Base-by-base conservation (phyloP, 2,797 vertebrate genomes). In the Molossus alvarezi region DNA sequence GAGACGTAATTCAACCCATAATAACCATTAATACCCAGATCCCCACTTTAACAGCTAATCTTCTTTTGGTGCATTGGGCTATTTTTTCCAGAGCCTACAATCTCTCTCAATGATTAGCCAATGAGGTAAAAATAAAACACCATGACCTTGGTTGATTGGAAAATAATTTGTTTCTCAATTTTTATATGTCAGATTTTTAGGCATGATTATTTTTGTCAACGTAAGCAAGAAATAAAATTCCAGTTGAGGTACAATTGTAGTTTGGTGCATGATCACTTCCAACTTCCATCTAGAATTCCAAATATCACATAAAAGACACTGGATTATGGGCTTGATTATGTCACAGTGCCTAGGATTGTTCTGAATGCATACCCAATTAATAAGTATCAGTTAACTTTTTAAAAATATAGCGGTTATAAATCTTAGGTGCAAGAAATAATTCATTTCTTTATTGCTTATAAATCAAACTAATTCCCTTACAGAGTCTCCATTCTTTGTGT, bases 251-350 rank as follows among this genome's bases (percentile, higher is more conserved):
- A 10, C 65, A 91, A 75, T 73, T 20, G 80, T 25, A 67, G 10
- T 85, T 94, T 45, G 3, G 9, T 79, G 11, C 37, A 29, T 81
- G 72, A 37, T 18, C 53, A 37, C 11, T 33, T 9, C 20, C 62
- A 76, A 17, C 53, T 92, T 90, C 27, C 37, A 48, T 55, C n/a
- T 69, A 51, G 71, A 92, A 92, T 94, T 85, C 72, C 41, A 80
- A 91, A 75, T 10, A 80, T 65, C 77, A 71, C 37, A 14, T 55
- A 82, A 88, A 89, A 91, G 55, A 62, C 65, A 58, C 29, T 60
- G n/a, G 37, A 71, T 76, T 84, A 48, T n/a, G 13, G 57, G 12
- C 17, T 84, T 72, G 55, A 62, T 29, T 62, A 55, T 64, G 12
- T 67, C 21, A 55, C 41, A 11, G 6, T 60, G n/a, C 11, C 11